A percentile compares a stretch with the other conserved stretches of the same genome.
These are phyloP conservation scores for Polydrusus tereticollis DNA, from an alignment of 2,888 invertebrate species.

Conservation along the genomic window DNA sequence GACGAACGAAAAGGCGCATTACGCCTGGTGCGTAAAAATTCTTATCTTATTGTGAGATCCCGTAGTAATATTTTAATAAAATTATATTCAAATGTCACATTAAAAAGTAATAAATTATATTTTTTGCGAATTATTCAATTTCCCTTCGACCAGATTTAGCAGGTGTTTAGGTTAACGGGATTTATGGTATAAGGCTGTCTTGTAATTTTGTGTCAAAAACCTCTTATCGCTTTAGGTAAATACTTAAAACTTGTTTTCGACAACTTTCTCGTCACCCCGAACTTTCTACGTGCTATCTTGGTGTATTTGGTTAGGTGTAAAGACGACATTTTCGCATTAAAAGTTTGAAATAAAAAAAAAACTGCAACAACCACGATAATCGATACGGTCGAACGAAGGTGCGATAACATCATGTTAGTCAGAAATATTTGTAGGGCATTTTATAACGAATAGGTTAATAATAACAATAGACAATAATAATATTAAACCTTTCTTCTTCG, in stretches of 20 bases:
- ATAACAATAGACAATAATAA: too few species aligned
- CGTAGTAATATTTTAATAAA: background rate
- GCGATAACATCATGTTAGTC: too few species aligned
- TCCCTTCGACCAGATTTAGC: background rate
- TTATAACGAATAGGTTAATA: too few species aligned
- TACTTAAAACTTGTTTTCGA: slow-evolving; percentile 35
- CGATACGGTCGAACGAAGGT: background rate
- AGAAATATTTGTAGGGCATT: too few species aligned
- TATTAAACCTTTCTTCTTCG: too few species aligned
- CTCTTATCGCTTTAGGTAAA: slow-evolving; percentile 38
- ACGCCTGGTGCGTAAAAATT: background rate
- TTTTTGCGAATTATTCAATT: background rate
- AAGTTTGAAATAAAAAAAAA: background rate
- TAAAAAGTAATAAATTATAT: background rate
- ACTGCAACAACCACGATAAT: background rate
- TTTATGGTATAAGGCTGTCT: slow-evolving; percentile 18
- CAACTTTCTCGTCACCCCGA: slow-evolving; percentile 17
- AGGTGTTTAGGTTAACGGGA: slow-evolving; percentile 22
- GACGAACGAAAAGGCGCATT: background rate
- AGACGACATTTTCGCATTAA: slow-evolving; percentile 1
- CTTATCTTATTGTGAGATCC: background rate
- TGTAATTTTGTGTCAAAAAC: slow-evolving; percentile 34
- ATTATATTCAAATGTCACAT: background rate
- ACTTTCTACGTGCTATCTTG: slow-evolving; percentile 24
- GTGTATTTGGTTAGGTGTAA: slow-evolving; percentile 19